Evolutionary conservation across 2,113 vertebrate genomes (phyloP).

Genomic region (Cairina moschata): DNA sequence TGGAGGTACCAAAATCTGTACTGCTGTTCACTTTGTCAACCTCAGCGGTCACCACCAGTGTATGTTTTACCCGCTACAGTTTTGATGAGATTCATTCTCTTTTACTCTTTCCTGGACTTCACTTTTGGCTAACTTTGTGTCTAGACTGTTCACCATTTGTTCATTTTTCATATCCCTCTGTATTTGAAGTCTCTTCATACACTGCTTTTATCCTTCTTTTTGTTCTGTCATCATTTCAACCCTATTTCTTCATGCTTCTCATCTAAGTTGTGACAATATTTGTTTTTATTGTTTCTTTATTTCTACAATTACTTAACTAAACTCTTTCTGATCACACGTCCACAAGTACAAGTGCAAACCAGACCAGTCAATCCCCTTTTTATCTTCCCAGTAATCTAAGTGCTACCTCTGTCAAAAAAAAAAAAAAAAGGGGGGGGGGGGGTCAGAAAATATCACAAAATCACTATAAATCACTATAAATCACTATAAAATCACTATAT

Average conservation of each 20-base stretch:
- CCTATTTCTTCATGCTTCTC: not conserved
- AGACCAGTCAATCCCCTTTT: not conserved
- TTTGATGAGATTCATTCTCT: not conserved
- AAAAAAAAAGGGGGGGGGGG: not conserved
- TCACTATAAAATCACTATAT: too few relatives aligned
- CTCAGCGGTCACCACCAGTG: not conserved
- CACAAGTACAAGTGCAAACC: not conserved
- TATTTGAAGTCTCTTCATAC: not conserved
- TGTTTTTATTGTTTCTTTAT: not conserved
- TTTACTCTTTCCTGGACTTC: not conserved
- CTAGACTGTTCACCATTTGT: not conserved
- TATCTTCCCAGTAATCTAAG: not conserved
- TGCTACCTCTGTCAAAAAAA: not conserved
- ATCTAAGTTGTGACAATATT: not conserved
- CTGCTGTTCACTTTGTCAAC: rapidly evolving
- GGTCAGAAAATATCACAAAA: not conserved
- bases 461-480: too few relatives aligned
- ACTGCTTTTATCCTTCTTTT: not conserved
- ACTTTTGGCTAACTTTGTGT: not conserved
- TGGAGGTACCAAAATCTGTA: not conserved
- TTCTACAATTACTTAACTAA: not conserved
- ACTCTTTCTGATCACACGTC: not conserved
- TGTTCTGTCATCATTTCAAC: not conserved
- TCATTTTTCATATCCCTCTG: not conserved
- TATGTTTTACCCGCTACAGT: not conserved